phyloP scores from a whole-genome alignment of 2,113 vertebrate genomes.

The Dipodomys spectabilis region DNA sequence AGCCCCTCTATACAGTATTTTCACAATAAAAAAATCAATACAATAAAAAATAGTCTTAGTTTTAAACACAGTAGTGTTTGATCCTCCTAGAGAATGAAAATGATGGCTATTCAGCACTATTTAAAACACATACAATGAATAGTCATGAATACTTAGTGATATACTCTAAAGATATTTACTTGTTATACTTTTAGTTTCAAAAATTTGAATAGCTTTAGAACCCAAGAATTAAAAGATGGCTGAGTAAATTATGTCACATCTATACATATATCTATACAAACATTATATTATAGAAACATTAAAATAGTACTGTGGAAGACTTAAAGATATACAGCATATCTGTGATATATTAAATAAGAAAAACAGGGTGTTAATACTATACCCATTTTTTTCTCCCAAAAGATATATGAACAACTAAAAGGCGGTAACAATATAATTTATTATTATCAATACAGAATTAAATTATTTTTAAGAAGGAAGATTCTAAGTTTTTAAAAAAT shows the following conservation, averaged over 20 bases:
- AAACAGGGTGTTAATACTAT: neutral
- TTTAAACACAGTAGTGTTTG: neutral
- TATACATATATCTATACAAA: neutral
- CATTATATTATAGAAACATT: neutral
- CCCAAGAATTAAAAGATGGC: neutral
- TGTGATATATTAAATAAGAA: neutral
- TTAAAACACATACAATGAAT: constrained; percentile 11
- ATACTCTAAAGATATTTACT: neutral
- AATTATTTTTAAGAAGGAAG: neutral
- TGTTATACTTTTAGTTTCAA: neutral
- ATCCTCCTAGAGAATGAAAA: constrained; percentile 35
- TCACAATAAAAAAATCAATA: too few species aligned
- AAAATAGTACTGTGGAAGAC: neutral
- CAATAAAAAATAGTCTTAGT: neutral
- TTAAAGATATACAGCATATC: neutral
- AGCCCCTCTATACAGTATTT: too few species aligned
- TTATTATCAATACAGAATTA: too few species aligned
- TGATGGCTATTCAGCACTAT: neutral
- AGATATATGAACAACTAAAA: neutral
- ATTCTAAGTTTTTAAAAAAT: neutral
- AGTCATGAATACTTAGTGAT: constrained; percentile 4
- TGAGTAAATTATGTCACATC: neutral
- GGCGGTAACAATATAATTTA: neutral
- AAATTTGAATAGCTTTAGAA: constrained; percentile 1
- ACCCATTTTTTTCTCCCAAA: neutral